Evolutionary conservation across 1,140 invertebrate species (phyloP).

Genomic region (Caerostris extrusa): DNA sequence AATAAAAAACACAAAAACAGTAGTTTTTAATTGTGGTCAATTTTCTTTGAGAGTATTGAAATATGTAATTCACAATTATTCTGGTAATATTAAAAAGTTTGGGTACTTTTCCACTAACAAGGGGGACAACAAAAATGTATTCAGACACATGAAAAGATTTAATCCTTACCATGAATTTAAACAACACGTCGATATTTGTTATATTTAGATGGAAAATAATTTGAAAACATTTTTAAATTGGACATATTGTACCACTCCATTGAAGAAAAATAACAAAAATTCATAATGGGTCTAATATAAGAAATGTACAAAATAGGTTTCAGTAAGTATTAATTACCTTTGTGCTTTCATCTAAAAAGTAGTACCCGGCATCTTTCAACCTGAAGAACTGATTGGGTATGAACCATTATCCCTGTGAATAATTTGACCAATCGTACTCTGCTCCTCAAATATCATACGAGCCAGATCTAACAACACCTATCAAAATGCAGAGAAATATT

Average conservation of each 20-base stretch:
- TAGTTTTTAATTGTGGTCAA: no score
- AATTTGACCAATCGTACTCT: conserved; percentile 97
- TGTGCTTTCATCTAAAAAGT: conserved; percentile 91
- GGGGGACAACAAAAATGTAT: not conserved
- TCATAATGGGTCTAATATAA: no score
- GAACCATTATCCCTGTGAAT: conserved; percentile 95
- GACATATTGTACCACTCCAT: no score
- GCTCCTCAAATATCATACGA: conserved; percentile 97
- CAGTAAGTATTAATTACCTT: conserved; percentile 69
- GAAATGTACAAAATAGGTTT: not conserved
- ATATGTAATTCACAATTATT: not conserved
- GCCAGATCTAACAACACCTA: conserved; percentile 95
- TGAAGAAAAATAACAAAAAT: no score
- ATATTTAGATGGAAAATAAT: no score
- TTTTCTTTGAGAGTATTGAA: no score
- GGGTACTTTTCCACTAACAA: not conserved
- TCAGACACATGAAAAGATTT: not conserved
- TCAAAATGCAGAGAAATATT: not conserved
- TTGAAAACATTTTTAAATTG: no score
- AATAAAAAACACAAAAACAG: no score
- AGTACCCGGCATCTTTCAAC: conserved; percentile 95
- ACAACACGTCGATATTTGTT: no score
- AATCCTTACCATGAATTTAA: not conserved
- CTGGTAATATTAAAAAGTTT: not conserved
- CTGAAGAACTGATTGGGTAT: conserved; percentile 96